A percentile compares a stretch with the other conserved stretches of the same genome.
Conservation (phyloP, 2,888 invertebrate species). For the Papilio gigon region DNA sequence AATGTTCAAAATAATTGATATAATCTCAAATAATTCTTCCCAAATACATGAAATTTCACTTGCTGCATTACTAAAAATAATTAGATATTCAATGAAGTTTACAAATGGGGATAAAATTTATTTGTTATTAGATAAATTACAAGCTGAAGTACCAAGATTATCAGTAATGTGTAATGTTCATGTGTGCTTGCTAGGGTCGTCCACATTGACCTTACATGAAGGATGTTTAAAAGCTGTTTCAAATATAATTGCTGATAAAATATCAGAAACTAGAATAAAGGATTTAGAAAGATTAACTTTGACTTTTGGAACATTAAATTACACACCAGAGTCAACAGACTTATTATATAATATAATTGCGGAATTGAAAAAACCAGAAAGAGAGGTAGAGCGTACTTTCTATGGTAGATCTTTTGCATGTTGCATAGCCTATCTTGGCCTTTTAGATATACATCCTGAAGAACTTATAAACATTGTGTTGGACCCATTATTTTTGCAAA, state of each 20-base stretch:
- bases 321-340: conserved; percentile 72
- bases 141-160: conserved; percentile 81
- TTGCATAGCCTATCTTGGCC: conserved; percentile 83
- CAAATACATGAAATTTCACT: conserved; percentile 85
- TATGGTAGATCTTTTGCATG: conserved; percentile 84
- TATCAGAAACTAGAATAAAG: conserved; percentile 84
- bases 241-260: conserved; percentile 72
- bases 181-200: conserved; percentile 83
- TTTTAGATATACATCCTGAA: conserved; percentile 80
- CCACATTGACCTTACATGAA: conserved; percentile 67
- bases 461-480: conserved; percentile 84
- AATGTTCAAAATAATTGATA: conserved; percentile 76
- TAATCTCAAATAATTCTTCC: conserved; percentile 75
- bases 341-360: conserved; percentile 68
- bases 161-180: conserved; percentile 85
- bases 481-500: conserved; percentile 80
- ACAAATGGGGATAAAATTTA: conserved; percentile 72
- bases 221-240: conserved; percentile 73
- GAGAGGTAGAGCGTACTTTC: conserved; percentile 80
- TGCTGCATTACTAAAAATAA: conserved; percentile 84
- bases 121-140: conserved; percentile 79
- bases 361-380: conserved; percentile 78
- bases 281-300: conserved; percentile 88
- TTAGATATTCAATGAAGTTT: conserved; percentile 82
- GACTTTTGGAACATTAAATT: conserved; percentile 84